Conservation (phyloP, 2,797 vertebrate species). For the Sarcoramphus papa region DNA sequence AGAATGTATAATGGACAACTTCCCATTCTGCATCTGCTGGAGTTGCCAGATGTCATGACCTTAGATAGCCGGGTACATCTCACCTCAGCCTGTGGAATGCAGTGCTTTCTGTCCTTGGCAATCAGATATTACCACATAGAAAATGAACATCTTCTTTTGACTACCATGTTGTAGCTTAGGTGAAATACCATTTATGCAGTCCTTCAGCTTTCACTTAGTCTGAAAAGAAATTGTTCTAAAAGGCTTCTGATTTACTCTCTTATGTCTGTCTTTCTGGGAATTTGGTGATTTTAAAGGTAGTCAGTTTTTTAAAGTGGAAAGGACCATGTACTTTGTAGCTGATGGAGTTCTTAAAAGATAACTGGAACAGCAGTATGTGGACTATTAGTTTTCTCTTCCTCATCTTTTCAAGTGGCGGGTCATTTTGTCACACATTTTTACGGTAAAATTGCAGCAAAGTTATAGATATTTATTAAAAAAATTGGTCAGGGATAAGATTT, state of each 20-base stretch:
- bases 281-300: neutral
- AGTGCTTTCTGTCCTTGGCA: neutral
- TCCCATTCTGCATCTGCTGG: neutral
- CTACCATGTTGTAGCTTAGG: neutral
- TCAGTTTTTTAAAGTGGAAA: neutral
- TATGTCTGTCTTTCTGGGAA: neutral
- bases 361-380: neutral
- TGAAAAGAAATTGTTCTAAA: neutral
- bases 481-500: neutral
- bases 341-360: neutral
- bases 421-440: neutral
- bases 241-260: neutral
- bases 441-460: neutral
- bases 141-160: neutral
- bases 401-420: neutral
- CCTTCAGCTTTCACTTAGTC: neutral
- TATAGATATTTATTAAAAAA: neutral
- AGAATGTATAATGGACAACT: neutral
- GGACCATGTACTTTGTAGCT: neutral
- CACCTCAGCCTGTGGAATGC: accelerated
- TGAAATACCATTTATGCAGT: neutral
- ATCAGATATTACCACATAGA: neutral
- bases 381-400: neutral
- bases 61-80: neutral
- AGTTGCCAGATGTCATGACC: neutral